A percentile compares a stretch with the other conserved stretches of the same genome.
phyloP scores from a whole-genome alignment of 2,113 vertebrate genomes.

The Proteles cristata region DNA sequence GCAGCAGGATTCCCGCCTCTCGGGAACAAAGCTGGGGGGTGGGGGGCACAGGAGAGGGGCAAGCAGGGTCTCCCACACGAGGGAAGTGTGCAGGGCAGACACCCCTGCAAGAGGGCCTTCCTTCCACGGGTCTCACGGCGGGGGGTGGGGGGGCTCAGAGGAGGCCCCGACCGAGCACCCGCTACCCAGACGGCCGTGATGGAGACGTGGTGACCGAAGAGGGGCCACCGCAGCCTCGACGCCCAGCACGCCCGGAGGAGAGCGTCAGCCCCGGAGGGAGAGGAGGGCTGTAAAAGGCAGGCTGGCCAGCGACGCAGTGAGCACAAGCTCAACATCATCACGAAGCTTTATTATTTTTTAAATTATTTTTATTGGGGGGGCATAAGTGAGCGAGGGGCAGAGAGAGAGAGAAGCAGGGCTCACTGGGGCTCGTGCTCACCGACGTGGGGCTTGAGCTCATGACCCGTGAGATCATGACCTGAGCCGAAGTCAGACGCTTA shows the following conservation, averaged over 20 bases:
- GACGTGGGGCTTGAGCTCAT: no score
- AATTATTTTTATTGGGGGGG: no score
- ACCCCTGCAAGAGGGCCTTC: background rate
- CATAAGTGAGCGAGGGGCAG: no score
- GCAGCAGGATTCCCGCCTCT: accelerated
- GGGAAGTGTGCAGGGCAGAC: no score
- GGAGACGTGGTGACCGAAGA: background rate
- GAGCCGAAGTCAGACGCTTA: no score
- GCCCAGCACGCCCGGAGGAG: background rate
- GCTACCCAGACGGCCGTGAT: accelerated
- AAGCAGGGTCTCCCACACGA: background rate
- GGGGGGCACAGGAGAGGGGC: background rate
- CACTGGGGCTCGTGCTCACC: no score
- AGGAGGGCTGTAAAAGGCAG: background rate
- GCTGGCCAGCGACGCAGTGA: no score
- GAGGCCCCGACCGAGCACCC: background rate
- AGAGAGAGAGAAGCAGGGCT: no score
- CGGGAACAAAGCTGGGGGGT: no score
- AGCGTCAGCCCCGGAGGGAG: background rate
- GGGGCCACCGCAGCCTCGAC: background rate
- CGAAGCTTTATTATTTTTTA: background rate
- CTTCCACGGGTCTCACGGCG: background rate
- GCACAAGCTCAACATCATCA: background rate
- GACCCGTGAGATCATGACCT: no score
- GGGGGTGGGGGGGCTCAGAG: no score